Evolutionary conservation across 2,113 vertebrate genomes (phyloP).

Genomic region (Lonchura striata): DNA sequence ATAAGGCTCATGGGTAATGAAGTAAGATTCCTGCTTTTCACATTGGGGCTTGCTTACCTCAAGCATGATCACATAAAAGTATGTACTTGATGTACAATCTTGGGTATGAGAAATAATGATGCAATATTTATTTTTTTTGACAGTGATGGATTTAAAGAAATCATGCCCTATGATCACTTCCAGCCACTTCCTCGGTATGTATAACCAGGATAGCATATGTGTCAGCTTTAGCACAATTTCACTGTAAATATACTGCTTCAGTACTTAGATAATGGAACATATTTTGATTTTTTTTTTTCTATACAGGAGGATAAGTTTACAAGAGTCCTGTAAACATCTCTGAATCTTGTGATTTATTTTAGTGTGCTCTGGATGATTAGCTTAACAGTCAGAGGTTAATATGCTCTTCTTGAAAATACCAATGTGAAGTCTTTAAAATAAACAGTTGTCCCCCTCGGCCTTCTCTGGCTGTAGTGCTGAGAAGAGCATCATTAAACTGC

Average conservation of each 20-base stretch:
- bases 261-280: background rate
- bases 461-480: background rate
- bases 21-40: background rate
- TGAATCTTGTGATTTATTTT: background rate
- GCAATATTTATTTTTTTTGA: constrained; percentile 56
- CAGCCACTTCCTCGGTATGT: constrained; percentile 93
- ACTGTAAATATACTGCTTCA: background rate
- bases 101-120: background rate
- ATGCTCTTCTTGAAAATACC: background rate
- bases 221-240: background rate
- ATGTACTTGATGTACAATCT: background rate
- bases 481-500: background rate
- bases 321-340: background rate
- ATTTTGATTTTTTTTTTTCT: background rate
- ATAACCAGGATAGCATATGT: background rate
- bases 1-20: background rate
- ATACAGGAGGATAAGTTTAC: background rate
- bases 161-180: constrained; percentile 95
- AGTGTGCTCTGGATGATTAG: background rate
- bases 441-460: background rate
- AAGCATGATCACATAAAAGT: background rate
- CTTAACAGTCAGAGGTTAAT: background rate
- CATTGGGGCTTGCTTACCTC: background rate
- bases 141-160: constrained; percentile 95
- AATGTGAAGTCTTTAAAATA: background rate